These are phyloP conservation scores for Trachemys scripta DNA, from an alignment of 2,113 vertebrate genomes.

Conservation along the genomic window DNA sequence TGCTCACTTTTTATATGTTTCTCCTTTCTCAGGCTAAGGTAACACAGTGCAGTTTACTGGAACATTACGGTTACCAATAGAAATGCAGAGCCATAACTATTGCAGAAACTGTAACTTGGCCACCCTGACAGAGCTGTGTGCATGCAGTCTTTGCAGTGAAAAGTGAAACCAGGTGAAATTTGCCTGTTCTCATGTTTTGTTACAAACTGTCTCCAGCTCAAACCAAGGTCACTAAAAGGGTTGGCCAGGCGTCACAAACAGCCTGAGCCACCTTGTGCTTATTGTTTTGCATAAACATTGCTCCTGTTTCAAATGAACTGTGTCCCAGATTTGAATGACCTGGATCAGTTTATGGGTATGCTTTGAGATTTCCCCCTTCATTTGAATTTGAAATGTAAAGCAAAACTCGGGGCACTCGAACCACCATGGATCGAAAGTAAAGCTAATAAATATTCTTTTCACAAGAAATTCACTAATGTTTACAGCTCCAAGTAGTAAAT, in stretches of 20 bases:
- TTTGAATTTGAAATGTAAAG: not conserved
- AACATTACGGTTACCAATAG: not conserved
- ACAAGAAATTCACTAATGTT: accelerated
- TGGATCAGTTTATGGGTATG: not conserved
- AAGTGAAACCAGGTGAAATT: constrained; percentile 33
- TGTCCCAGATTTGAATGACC: not conserved
- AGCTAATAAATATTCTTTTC: not conserved
- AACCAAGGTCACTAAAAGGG: not conserved
- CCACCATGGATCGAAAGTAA: accelerated
- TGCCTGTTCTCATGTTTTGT: constrained; percentile 24
- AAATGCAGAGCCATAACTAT: not conserved
- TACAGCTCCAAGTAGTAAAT: not conserved
- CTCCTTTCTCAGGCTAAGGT: not conserved
- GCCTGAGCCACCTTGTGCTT: not conserved
- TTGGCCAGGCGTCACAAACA: not conserved
- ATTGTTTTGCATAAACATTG: not conserved
- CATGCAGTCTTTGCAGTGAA: not conserved
- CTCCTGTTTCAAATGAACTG: not conserved
- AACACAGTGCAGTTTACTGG: not conserved
- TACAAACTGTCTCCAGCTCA: constrained; percentile 4
- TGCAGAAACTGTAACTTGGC: accelerated
- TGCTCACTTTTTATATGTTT: accelerated
- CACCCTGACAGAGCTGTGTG: not conserved
- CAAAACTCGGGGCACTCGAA: not conserved
- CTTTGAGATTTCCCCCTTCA: not conserved